phyloP scores from a whole-genome alignment of 2,888 invertebrate species.

The Ectemnius cavifrons region DNA sequence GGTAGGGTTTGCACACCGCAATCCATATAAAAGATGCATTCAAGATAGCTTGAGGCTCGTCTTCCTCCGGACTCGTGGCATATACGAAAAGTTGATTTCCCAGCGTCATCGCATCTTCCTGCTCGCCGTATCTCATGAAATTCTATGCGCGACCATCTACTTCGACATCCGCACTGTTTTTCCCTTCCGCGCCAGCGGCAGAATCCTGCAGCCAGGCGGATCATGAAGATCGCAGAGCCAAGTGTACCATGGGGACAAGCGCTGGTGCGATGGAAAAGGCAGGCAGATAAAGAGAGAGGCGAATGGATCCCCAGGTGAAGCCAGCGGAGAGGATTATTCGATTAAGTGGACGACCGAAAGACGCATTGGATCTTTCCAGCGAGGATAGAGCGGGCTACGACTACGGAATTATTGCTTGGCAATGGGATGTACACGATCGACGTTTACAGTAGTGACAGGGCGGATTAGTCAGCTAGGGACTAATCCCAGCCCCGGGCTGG shows the following conservation, averaged over 20 bases:
- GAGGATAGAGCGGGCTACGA: not conserved
- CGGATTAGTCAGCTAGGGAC: slow-evolving; percentile 24
- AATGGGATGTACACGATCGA: slow-evolving; percentile 15
- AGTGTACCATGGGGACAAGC: not conserved
- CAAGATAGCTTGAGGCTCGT: slow-evolving; percentile 14
- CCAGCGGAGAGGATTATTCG: not conserved
- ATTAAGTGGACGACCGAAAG: not conserved
- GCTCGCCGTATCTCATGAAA: slow-evolving; percentile 27
- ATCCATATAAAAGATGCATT: slow-evolving; percentile 38
- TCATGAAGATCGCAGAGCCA: not conserved
- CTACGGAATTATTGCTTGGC: slow-evolving; percentile 11
- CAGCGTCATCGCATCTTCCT: not conserved
- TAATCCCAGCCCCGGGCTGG: slow-evolving; percentile 12
- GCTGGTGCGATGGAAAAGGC: not conserved
- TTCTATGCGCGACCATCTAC: slow-evolving; percentile 19
- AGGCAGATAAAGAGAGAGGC: not conserved
- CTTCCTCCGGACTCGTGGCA: slow-evolving; percentile 17
- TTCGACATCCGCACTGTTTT: slow-evolving; percentile 6
- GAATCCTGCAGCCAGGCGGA: not conserved
- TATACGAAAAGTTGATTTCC: slow-evolving; percentile 24
- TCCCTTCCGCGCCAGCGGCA: not conserved
- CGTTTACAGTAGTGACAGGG: slow-evolving; percentile 10
- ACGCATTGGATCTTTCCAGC: not conserved
- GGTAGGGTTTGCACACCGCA: slow-evolving; percentile 9
- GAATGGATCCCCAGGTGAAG: not conserved